phyloP scores from a whole-genome alignment of 2,113 vertebrate species.

The Actinemys pallida region DNA sequence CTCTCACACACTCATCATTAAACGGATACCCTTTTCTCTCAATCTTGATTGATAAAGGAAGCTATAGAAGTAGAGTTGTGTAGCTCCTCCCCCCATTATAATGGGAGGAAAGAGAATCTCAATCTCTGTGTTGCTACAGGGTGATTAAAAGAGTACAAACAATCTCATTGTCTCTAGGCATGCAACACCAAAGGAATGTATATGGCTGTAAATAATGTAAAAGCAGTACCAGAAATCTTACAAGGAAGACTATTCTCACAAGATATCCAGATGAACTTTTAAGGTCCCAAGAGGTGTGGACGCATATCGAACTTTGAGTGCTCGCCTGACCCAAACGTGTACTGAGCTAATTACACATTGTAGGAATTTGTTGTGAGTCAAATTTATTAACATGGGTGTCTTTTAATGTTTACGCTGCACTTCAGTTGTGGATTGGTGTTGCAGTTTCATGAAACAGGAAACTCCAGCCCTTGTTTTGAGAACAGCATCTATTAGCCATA shows the following conservation, averaged over 20 bases:
- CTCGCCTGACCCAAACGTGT: neutral
- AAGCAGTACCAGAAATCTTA: neutral
- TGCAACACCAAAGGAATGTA: neutral
- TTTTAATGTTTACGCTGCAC: constrained; percentile 5
- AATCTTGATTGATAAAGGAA: constrained; percentile 38
- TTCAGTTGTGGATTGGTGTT: neutral
- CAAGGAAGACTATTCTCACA: neutral
- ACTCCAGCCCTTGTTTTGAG: constrained; percentile 28
- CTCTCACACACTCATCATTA: constrained; percentile 35
- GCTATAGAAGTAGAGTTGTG: neutral
- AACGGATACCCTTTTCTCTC: constrained; percentile 46
- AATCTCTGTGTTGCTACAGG: constrained; percentile 25
- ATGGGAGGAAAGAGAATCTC: neutral
- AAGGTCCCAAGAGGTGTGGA: neutral
- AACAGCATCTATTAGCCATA: constrained; percentile 30
- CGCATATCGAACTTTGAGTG: fast-evolving
- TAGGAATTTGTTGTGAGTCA: neutral
- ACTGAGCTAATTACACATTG: neutral
- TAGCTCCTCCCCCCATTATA: constrained; percentile 40
- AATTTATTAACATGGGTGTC: constrained; percentile 19
- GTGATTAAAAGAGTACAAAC: neutral
- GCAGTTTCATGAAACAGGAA: constrained; percentile 21
- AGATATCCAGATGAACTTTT: fast-evolving
- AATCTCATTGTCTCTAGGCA: constrained; percentile 4
- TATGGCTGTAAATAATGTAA: neutral